Evolutionary conservation across 2,113 vertebrate genomes (phyloP), one percentile per base, ranked within the genome.

Genomic region (Himantopus leucocephalus): DNA sequence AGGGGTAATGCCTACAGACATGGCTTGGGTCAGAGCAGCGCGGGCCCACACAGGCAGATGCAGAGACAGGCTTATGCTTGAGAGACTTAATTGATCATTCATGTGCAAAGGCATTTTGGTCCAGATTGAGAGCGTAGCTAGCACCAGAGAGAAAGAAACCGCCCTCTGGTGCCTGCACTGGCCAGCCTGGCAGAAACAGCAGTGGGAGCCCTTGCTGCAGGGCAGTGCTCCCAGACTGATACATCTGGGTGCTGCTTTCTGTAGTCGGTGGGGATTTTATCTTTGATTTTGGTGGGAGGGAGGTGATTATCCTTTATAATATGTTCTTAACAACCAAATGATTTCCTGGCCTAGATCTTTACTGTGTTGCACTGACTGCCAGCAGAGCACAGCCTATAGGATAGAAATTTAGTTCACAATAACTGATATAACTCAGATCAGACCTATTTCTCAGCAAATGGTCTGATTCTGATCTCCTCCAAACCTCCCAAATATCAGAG

Each of bases 61-160:
- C 3, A 6, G 71, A 96, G 45, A 91, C n/a, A 17, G 24, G 53
- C 39, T 96, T 90, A 76, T 67, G 75, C 45, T 88, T 14, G 0
- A 41, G 48, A 34, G 29, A 50, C 11, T 67, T 85, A 45, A 63
- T 43, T 0, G 5, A 76, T 89, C 43, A 15, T 90, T 91, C 34
- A 80, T 41, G 52, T 79, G 80, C 88, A 94, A 95, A 94, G 78
- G 23, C 85, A 63, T 84, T 88, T 85, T 17, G 68, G 81, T 70
- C 12, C 48, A 88, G 62, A 92, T 45, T 68, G 74, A 52, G 82
- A 78, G n/a, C 58, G 63, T 50, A 23, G 48, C 60, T 87, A 34
- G 39, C 12, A 66, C 11, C 12, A 11, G 59, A 50, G 70, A 77
- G 30, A 86, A 72, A 1, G 58, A 35, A 90, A 27, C 23, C 5